Evolutionary conservation across 1,140 invertebrate genomes (phyloP).

Genomic region (Bicyclus anynana): DNA sequence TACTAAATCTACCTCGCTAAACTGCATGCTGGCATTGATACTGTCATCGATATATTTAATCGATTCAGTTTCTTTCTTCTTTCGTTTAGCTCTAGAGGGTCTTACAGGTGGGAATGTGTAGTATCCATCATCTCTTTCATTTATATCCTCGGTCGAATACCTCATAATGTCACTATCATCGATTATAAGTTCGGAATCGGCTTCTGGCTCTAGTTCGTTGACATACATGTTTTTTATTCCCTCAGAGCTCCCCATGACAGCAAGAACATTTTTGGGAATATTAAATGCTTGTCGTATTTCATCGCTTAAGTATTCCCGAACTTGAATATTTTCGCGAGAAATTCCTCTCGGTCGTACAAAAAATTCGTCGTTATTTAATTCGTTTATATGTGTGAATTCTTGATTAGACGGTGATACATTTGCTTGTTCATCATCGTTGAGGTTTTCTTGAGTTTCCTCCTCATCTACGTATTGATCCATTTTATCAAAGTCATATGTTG

Average conservation of each 20-base stretch:
- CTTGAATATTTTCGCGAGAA: conserved; percentile 88
- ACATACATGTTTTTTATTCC: conserved; percentile 55
- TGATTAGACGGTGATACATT: conserved; percentile 58
- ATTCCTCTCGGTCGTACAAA: conserved; percentile 88
- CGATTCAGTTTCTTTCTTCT: conserved; percentile 64
- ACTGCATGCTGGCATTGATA: conserved; percentile 60
- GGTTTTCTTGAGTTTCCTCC: conserved; percentile 32
- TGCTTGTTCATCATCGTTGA: conserved; percentile 25
- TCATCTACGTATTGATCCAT: conserved; percentile 48
- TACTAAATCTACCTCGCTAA: conserved; percentile 62
- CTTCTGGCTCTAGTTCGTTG: conserved; percentile 52
- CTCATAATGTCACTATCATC: conserved; percentile 62
- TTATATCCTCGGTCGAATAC: conserved; percentile 62
- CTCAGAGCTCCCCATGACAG: conserved; percentile 74
- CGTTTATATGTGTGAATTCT: conserved; percentile 81
- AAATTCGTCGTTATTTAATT: conserved; percentile 92
- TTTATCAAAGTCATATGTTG: conserved; percentile 66
- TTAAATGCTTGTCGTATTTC: conserved; percentile 89
- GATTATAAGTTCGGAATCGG: conserved; percentile 54
- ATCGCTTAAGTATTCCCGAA: conserved; percentile 84
- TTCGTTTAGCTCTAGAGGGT: conserved; percentile 70
- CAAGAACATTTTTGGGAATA: conserved; percentile 80
- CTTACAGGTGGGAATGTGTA: conserved; percentile 74
- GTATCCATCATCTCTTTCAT: conserved; percentile 74
- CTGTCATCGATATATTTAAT: conserved; percentile 66